These are phyloP conservation scores for Gracilinanus agilis DNA, from an alignment of 2,113 vertebrate genomes.

Conservation along the genomic window DNA sequence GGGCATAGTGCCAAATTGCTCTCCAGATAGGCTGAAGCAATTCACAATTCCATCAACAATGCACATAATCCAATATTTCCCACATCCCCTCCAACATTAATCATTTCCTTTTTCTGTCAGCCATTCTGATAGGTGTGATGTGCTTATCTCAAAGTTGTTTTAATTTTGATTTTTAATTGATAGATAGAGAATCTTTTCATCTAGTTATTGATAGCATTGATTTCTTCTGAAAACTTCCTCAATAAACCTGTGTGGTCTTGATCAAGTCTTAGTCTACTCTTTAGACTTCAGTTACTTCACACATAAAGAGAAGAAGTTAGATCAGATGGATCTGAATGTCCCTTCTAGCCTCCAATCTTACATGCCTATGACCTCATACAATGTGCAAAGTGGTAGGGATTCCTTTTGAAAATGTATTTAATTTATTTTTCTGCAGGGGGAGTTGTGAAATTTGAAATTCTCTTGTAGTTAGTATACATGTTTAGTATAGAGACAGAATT, in stretches of 20 bases:
- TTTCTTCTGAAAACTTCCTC: neutral
- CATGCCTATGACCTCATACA: no score
- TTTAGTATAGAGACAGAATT: neutral
- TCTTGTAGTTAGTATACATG: neutral
- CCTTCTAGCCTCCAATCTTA: neutral
- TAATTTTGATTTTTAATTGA: no score
- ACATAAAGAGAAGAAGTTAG: neutral
- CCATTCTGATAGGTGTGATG: neutral
- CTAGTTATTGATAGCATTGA: no score
- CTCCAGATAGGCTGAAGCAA: neutral
- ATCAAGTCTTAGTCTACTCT: neutral
- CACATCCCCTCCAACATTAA: no score
- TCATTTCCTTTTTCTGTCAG: neutral
- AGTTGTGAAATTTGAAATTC: neutral
- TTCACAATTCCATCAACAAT: neutral
- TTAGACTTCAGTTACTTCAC: neutral
- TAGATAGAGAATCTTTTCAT: no score
- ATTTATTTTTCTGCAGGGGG: neutral
- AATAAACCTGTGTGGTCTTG: neutral
- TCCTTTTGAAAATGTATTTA: neutral
- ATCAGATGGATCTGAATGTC: neutral
- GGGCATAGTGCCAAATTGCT: neutral
- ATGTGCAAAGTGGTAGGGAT: neutral
- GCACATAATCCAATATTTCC: neutral
- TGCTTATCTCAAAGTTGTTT: neutral